Percentiles rank a stretch among this genome's conserved stretches.
Conservation (phyloP, 2,113 vertebrate genomes). For the Corynorhinus townsendii region DNA sequence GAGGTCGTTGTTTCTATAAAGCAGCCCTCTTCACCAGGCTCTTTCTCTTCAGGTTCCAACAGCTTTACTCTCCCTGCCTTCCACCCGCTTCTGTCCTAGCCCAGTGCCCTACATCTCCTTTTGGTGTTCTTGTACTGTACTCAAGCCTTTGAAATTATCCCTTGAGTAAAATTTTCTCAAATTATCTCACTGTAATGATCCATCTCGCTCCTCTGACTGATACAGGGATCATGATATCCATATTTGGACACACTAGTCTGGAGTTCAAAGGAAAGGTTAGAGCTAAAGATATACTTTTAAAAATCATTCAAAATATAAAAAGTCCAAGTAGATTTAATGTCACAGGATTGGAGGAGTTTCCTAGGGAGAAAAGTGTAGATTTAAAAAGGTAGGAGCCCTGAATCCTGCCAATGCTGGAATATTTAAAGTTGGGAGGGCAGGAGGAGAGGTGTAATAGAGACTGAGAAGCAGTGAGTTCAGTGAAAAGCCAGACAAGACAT, state of each 20-base stretch:
- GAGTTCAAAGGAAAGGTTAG: not conserved
- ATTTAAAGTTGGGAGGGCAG: not conserved
- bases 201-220: not conserved
- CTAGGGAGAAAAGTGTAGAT: not conserved
- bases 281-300: not conserved
- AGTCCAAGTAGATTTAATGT: not conserved
- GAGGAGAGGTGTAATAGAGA: not conserved
- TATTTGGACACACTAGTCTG: not conserved
- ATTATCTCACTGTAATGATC: not conserved
- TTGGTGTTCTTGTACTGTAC: not conserved
- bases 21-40: accelerated
- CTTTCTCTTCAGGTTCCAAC: not conserved
- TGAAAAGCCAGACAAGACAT: not conserved
- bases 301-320: not conserved
- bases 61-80: too few relatives aligned
- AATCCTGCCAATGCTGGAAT: not conserved
- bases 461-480: not conserved
- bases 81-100: not conserved
- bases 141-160: not conserved
- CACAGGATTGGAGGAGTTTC: not conserved
- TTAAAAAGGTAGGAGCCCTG: not conserved
- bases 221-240: not conserved
- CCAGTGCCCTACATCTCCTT: not conserved
- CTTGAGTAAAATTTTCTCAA: not conserved
- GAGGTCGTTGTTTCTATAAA: not conserved